Base-by-base conservation (phyloP, 2,797 vertebrate genomes). In the Moxostoma hubbsi region DNA sequence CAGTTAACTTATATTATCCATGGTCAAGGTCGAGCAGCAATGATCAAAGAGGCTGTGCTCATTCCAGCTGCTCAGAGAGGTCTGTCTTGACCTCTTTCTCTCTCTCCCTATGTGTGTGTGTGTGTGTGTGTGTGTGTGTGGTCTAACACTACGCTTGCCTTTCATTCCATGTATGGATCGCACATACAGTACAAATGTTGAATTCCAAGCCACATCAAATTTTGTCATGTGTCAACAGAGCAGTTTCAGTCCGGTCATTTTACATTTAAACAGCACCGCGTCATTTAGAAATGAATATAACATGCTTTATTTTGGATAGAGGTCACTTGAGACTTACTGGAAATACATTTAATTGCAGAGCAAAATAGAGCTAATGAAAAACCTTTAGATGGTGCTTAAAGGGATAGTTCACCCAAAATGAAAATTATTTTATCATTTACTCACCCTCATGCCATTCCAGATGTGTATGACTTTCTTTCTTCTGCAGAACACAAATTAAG, bases 51-150 rank as follows among this genome's bases (percentile, higher is more conserved):
- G 65, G 6, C 59, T 64, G 43, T 1, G 6, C 36, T 63, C 51
- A 65, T 15, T 70, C 61, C 83, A 84, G 83, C 76, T 84, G 83
- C 67, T 82, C 50, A 0, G 11, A 79, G n/a, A 53, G 50, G 65
- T 82, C 80, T 78, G 73, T 82, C 16, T 65, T 47, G 36, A n/a
- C 59, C 18, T 45, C 24, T 47, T 11, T 53, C 12, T 24, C 6
- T 46, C 43, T 46, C 46, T 50, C 24, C 24, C 24, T 24, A 24
- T 24, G 24, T 24, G 24, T 24, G 24, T 24, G 24, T 24, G 24
- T 24, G 43, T 62, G 69, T 55, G 65, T 69, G 50, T 46, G 46
- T 76, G 49, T 81, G 59, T 64, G 61, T 71, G 51, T 80, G 58
- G 75, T 79, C 77, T 36, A 46, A 71, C 57, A 70, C 64, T 70